Conservation (phyloP, 2,888 invertebrate species). For the Spialia ferax region DNA sequence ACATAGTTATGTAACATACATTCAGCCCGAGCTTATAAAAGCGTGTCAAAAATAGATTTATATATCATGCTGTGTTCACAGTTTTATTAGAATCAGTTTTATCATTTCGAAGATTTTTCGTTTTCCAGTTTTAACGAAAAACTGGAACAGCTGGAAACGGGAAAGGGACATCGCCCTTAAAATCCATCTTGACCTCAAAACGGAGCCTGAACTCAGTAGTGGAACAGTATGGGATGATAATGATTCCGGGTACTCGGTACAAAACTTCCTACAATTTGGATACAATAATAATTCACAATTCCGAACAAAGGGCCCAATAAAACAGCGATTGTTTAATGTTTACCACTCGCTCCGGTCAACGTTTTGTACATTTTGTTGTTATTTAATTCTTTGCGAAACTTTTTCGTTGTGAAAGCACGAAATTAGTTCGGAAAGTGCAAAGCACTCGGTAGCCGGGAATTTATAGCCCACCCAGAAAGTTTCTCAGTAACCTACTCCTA, state of each 20-base stretch:
- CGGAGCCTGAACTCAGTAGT: neutral
- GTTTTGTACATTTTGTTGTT: slow-evolving; percentile 25
- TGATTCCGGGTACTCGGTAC: neutral
- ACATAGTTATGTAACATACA: too few relatives aligned
- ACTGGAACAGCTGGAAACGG: too few relatives aligned
- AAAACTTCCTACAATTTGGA: neutral
- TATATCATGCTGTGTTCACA: too few relatives aligned
- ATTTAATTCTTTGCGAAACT: slow-evolving; percentile 28
- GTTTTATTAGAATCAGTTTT: too few relatives aligned
- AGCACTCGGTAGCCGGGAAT: slow-evolving; percentile 33
- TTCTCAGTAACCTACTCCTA: slow-evolving; percentile 16
- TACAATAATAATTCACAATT: neutral
- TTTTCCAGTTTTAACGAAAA: too few relatives aligned
- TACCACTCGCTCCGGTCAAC: neutral
- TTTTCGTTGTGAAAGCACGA: slow-evolving; percentile 33
- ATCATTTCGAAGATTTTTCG: too few relatives aligned
- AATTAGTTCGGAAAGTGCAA: slow-evolving; percentile 40
- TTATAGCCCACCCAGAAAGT: slow-evolving; percentile 34
- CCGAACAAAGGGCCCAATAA: neutral
- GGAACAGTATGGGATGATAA: neutral
- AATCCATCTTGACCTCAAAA: neutral
- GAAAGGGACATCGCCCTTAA: too few relatives aligned
- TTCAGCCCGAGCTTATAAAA: too few relatives aligned
- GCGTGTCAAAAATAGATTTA: too few relatives aligned
- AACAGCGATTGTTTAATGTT: slow-evolving; percentile 9